Evolutionary conservation across 1,140 invertebrate species (phyloP).

Genomic region (Marisa cornuarietis): DNA sequence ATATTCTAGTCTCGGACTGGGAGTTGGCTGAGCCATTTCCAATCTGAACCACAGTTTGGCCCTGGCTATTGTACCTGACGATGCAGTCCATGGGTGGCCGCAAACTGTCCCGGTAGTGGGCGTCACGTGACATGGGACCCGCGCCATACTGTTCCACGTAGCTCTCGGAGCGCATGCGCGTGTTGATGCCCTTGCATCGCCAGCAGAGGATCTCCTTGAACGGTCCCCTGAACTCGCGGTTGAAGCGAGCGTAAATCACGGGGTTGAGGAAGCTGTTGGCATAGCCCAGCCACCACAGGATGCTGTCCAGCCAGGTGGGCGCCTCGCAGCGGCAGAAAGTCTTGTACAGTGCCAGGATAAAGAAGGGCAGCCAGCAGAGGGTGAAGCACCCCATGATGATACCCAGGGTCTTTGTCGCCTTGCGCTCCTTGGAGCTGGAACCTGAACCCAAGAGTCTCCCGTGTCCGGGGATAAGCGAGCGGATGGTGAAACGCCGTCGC

Average conservation of each 20-base stretch:
- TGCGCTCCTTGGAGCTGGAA: constrained; percentile 74
- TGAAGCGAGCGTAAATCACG: constrained; percentile 70
- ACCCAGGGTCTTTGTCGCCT: constrained; percentile 89
- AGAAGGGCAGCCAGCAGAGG: constrained; percentile 63
- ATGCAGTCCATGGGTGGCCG: constrained; percentile 53
- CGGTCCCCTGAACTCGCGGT: constrained; percentile 69
- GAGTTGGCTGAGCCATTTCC: constrained; percentile 54
- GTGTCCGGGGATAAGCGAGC: constrained; percentile 41
- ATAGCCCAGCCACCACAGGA: constrained; percentile 69
- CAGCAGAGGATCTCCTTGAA: constrained; percentile 69
- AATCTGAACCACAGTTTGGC: constrained; percentile 56
- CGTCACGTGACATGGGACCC: constrained; percentile 22
- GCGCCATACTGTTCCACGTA: constrained; percentile 67
- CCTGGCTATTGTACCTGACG: constrained; percentile 61
- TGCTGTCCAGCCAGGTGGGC: constrained; percentile 61
- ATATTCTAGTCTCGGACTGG: constrained; percentile 40
- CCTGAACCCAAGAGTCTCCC: constrained; percentile 11
- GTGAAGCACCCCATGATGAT: constrained; percentile 71
- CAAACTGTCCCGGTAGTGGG: constrained; percentile 52
- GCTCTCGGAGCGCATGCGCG: constrained; percentile 66
- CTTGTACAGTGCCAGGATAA: constrained; percentile 59
- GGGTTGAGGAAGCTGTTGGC: constrained; percentile 70
- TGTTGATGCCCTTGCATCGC: constrained; percentile 66
- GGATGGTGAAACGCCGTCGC: constrained; percentile 52
- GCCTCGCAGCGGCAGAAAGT: constrained; percentile 52